A percentile compares a stretch with the other conserved stretches of the same genome.
Evolutionary conservation across 2,797 vertebrate species (phyloP).

Genomic region (Hoplostethus mediterraneus): DNA sequence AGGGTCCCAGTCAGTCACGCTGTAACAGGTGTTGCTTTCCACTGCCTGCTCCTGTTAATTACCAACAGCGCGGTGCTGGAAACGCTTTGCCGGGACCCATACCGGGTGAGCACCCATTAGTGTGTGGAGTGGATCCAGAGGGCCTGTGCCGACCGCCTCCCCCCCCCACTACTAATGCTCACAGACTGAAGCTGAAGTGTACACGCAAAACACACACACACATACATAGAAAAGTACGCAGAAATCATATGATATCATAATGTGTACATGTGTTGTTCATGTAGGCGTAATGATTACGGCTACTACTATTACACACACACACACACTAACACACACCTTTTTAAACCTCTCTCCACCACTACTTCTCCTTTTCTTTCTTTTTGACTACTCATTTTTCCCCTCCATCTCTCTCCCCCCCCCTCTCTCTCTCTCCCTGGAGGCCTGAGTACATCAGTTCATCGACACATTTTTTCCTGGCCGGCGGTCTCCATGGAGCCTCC

Average conservation of each 20-base stretch:
- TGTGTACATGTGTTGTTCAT: constrained; percentile 14
- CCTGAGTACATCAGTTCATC: constrained; percentile 76
- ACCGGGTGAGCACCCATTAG: constrained; percentile 81
- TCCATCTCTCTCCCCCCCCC: constrained; percentile 32
- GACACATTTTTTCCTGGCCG: constrained; percentile 71
- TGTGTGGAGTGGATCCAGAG: constrained; percentile 79
- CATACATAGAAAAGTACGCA: not conserved
- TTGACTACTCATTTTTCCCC: constrained; percentile 57
- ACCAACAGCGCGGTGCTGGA: constrained; percentile 74
- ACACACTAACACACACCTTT: constrained; percentile 28
- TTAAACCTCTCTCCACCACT: not conserved
- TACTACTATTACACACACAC: constrained; percentile 11
- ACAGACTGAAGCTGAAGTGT: constrained; percentile 28
- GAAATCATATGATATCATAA: constrained; percentile 18
- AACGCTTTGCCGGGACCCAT: constrained; percentile 71
- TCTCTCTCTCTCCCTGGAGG: constrained; percentile 65
- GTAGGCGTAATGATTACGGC: constrained; percentile 30
- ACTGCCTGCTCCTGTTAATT: constrained; percentile 84
- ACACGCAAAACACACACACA: constrained; percentile 8
- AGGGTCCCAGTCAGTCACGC: constrained; percentile 68
- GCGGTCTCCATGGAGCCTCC: constrained; percentile 76
- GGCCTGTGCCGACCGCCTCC: constrained; percentile 56
- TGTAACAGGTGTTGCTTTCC: constrained; percentile 85
- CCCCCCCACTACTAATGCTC: constrained; percentile 1
- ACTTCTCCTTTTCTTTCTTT: constrained; percentile 40